phyloP scores from a whole-genome alignment of 92 coral and sea anemone species.

The Epizoanthus ramosus region DNA sequence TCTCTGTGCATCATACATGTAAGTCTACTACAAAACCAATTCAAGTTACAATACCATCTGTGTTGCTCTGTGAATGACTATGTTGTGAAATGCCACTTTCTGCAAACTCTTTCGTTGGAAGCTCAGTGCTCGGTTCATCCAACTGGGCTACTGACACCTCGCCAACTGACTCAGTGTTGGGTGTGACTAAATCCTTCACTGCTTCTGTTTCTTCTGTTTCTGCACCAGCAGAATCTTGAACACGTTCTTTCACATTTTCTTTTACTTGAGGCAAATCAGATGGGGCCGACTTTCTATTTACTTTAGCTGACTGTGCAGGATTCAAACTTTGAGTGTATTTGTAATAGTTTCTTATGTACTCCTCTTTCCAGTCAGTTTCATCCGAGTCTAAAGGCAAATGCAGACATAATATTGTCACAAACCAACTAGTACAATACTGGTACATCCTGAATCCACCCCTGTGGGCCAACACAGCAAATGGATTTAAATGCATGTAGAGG shows the following conservation, averaged over 20 bases:
- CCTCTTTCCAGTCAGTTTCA: slow-evolving; percentile 21
- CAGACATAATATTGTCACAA: neutral
- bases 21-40: neutral
- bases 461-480: neutral
- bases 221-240: neutral
- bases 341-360: neutral
- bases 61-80: neutral
- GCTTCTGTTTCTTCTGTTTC: slow-evolving; percentile 1
- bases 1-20: neutral
- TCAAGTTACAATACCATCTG: neutral
- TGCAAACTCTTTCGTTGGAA: neutral
- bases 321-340: slow-evolving; percentile 20
- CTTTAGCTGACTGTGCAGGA: slow-evolving; percentile 8
- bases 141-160: neutral
- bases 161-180: slow-evolving; percentile 21
- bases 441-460: neutral
- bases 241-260: neutral
- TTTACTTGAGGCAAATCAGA: neutral
- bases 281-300: neutral
- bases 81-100: neutral
- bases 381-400: neutral
- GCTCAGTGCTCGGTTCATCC: neutral
- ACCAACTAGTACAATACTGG: neutral
- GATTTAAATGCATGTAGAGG: neutral
- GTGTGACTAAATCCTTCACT: slow-evolving; percentile 25